A percentile compares a stretch with the other conserved stretches of the same genome.
Evolutionary conservation across 1,140 invertebrate species (phyloP).

Genomic region (Acromyrmex echinatior): DNA sequence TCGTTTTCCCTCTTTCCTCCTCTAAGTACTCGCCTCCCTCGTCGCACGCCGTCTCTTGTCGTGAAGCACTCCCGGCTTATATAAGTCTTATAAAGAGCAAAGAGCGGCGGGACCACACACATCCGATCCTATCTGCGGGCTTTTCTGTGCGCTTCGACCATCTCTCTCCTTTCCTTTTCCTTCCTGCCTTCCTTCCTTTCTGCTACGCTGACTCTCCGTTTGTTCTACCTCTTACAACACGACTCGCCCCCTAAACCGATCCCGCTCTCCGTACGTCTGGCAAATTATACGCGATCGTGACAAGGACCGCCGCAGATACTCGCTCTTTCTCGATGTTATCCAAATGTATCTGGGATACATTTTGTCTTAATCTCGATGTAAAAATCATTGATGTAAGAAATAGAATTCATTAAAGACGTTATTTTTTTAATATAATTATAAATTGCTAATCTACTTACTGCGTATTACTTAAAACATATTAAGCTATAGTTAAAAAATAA

Average conservation of each 20-base stretch:
- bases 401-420: neutral
- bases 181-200: constrained; percentile 63
- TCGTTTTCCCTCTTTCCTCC: constrained; percentile 69
- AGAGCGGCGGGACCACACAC: constrained; percentile 85
- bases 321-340: constrained; percentile 52
- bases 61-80: constrained; percentile 81
- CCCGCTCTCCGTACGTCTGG: constrained; percentile 62
- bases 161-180: constrained; percentile 75
- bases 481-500: neutral
- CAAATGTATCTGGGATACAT: constrained; percentile 5
- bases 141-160: constrained; percentile 72
- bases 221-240: constrained; percentile 65
- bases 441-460: neutral
- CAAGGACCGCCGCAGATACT: constrained; percentile 50
- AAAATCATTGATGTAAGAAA: neutral
- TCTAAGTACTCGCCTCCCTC: constrained; percentile 40
- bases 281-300: constrained; percentile 71
- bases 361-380: constrained; percentile 23
- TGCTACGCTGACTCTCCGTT: constrained; percentile 38
- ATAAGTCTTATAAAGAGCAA: constrained; percentile 87
- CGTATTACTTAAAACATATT: neutral
- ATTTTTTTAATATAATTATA: neutral
- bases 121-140: constrained; percentile 85
- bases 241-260: constrained; percentile 59
- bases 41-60: constrained; percentile 50